Evolutionary conservation across 2,113 vertebrate species (phyloP), one percentile per base, ranked within the genome.

Genomic region (Myotis yumanensis): DNA sequence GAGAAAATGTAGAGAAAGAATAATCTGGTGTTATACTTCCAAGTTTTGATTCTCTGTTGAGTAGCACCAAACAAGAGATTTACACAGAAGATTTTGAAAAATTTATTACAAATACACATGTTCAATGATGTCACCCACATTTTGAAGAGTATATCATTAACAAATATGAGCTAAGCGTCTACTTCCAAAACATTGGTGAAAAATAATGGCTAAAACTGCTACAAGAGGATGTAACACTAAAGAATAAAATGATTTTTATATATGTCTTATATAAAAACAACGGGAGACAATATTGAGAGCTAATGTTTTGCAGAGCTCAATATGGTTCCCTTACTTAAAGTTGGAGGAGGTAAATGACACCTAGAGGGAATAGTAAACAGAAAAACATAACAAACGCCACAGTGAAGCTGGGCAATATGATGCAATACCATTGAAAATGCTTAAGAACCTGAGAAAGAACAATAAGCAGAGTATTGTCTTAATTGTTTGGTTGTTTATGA

Each of bases 111-210:
- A 90, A 94, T 85, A 81, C 48, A 85, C 10, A 11, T 92, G 62
- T 71, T 90, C 69, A 90, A 64, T 92, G 69, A 97, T 88, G 77
- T 92, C 88, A 96, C 40, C 17, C 10, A 52, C 43, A 97, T 46
- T 93, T 90, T 89, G 82, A 95, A 93, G 73, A 92, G 30, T 35
- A 64, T 43, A 82, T 89, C 81, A 69, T 96, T 93, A 97, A 95
- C 66, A 97, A 84, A 77, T 81, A 92, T 69, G 95, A 93, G 37
- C 66, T 92, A 86, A 80, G 22, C 71, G n/a, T 46, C 52, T 94
- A 62, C 64, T 92, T 95, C 96, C 11, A 93, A 96, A 93, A 89
- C 64, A 79, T 1, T 86, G 85, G 46, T 46, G 32, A 92, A 95
- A 96, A 89, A 90, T 81, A 94, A 90, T 71, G 57, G 35, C 20